A percentile compares a stretch with the other conserved stretches of the same genome.
Evolutionary conservation across 2,888 invertebrate genomes (phyloP).

Genomic region (Phyllotreta cruciferae): DNA sequence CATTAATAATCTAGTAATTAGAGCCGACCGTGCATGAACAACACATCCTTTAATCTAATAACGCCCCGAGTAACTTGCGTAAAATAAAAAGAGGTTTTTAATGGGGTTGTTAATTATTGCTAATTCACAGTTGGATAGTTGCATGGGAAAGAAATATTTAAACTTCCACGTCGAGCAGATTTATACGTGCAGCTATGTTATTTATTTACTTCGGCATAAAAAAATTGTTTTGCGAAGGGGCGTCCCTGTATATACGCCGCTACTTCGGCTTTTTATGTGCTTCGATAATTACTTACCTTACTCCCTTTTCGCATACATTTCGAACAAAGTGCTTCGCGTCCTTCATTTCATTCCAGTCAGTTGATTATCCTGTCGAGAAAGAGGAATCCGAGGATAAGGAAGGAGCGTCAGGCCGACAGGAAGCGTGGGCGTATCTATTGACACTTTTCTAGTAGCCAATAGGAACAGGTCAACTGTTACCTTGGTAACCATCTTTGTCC

Average conservation of each 20-base stretch:
- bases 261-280: slow-evolving; percentile 18
- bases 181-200: too few species aligned
- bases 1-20: slow-evolving; percentile 16
- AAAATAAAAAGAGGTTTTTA: background rate
- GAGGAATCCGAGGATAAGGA: slow-evolving; percentile 34
- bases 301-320: slow-evolving; percentile 28
- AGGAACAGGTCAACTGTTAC: slow-evolving; percentile 55
- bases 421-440: slow-evolving; percentile 56
- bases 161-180: too few species aligned
- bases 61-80: slow-evolving; percentile 1
- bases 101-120: background rate
- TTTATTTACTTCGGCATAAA: background rate
- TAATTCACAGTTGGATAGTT: too few species aligned
- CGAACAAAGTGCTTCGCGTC: slow-evolving; percentile 26
- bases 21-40: slow-evolving; percentile 4
- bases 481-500: slow-evolving; percentile 56
- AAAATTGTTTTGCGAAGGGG: background rate
- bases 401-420: slow-evolving; percentile 38
- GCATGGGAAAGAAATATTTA: too few species aligned
- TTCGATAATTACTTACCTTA: slow-evolving; percentile 28
- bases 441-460: slow-evolving; percentile 58
- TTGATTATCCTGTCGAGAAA: slow-evolving; percentile 38
- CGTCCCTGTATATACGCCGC: background rate
- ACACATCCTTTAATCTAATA: background rate
- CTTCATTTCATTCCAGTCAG: slow-evolving; percentile 30